Conservation (phyloP, 2,797 vertebrate species). For the Antrozous pallidus region DNA sequence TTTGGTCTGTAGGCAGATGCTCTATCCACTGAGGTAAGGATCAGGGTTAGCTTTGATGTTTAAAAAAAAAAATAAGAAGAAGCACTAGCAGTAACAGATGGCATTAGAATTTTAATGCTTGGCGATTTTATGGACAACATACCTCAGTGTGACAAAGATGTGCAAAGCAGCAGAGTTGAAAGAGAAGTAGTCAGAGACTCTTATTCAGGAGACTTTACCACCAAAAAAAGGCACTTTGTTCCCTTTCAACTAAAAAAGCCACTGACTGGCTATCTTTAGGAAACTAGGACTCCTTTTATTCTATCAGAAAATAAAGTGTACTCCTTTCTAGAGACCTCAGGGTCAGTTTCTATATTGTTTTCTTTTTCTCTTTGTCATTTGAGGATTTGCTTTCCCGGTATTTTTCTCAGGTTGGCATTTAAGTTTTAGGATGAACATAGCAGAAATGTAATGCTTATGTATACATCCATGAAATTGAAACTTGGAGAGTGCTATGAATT, state of each 20-base stretch:
- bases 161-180: neutral
- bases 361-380: neutral
- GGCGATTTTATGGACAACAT: slow-evolving; percentile 24
- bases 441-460: neutral
- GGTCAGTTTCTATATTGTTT: neutral
- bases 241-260: neutral
- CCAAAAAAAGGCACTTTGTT: neutral
- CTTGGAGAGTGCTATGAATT: neutral
- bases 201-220: neutral
- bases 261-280: neutral
- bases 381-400: neutral
- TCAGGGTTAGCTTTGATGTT: neutral
- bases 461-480: neutral
- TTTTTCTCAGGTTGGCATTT: neutral
- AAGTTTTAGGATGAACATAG: neutral
- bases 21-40: too few relatives aligned
- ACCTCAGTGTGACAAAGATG: slow-evolving; percentile 34
- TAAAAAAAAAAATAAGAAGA: neutral
- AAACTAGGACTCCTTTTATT: neutral
- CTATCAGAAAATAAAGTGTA: neutral
- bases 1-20: too few relatives aligned
- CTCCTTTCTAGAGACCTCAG: too few relatives aligned
- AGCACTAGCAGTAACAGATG: slow-evolving; percentile 9
- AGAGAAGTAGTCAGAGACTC: neutral
- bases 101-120: slow-evolving; percentile 47